phyloP scores from a whole-genome alignment of 2,113 vertebrate genomes.

The Odontesthes bonariensis region DNA sequence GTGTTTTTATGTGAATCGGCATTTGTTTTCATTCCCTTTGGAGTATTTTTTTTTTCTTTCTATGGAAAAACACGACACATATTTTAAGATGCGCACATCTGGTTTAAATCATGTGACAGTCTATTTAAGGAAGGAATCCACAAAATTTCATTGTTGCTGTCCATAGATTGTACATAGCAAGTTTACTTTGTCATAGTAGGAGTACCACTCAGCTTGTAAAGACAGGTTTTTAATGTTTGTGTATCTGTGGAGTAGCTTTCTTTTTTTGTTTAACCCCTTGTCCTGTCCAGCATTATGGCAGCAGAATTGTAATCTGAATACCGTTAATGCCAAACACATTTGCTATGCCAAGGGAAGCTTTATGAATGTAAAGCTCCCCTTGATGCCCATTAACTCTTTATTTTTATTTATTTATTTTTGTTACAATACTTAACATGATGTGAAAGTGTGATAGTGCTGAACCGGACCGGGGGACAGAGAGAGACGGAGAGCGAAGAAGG shows the following conservation, averaged over 20 bases:
- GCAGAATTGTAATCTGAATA: too few relatives aligned
- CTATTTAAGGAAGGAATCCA: neutral
- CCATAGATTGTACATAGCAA: neutral
- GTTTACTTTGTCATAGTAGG: neutral
- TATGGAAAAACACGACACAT: slow-evolving; percentile 8
- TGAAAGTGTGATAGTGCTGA: too few relatives aligned
- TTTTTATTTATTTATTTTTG: too few relatives aligned
- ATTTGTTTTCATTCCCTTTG: slow-evolving; percentile 8
- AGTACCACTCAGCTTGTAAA: slow-evolving; percentile 2
- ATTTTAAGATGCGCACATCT: slow-evolving; percentile 9
- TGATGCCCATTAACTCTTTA: too few relatives aligned
- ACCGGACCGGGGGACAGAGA: too few relatives aligned
- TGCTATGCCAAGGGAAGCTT: too few relatives aligned
- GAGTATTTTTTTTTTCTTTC: neutral
- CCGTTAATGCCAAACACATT: too few relatives aligned
- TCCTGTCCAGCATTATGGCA: too few relatives aligned
- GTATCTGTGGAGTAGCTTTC: neutral
- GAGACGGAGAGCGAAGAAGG: too few relatives aligned
- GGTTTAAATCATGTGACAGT: neutral
- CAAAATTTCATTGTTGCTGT: neutral
- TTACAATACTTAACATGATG: too few relatives aligned
- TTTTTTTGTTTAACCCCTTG: too few relatives aligned
- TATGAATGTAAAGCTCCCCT: too few relatives aligned
- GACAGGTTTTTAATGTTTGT: neutral
- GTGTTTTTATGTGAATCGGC: neutral